Conservation (phyloP, 2,797 vertebrate species). For the Notoglanidium macrostoma region DNA sequence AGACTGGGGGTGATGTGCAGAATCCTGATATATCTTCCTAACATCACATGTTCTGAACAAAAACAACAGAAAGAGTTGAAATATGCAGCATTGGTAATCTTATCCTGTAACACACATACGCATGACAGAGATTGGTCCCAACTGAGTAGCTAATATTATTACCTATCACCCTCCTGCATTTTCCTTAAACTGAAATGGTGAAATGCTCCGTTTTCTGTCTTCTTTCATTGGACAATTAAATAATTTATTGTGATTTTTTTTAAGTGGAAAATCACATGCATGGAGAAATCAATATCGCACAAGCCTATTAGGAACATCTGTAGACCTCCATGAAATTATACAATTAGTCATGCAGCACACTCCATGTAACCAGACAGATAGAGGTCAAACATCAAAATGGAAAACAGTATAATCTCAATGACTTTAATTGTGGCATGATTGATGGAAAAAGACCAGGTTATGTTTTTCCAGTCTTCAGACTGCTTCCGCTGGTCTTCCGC, state of each 20-base stretch:
- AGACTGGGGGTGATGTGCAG: too few species aligned
- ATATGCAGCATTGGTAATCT: too few species aligned
- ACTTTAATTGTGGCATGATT: background rate
- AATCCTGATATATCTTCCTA: too few species aligned
- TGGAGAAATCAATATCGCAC: background rate
- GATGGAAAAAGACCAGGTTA: background rate
- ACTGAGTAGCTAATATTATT: too few species aligned
- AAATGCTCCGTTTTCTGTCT: background rate
- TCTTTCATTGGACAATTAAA: background rate
- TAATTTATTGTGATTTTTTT: background rate
- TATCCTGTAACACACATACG: too few species aligned
- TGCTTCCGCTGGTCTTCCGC: background rate
- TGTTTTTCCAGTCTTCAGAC: background rate
- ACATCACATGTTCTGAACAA: too few species aligned
- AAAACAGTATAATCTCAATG: background rate
- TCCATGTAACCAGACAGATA: background rate
- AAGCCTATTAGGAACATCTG: background rate
- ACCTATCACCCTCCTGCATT: background rate
- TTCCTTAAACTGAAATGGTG: background rate
- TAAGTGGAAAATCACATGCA: background rate
- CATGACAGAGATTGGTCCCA: too few species aligned
- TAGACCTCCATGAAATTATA: background rate
- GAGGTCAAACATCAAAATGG: background rate
- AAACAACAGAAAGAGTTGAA: too few species aligned
- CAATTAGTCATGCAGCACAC: background rate